These are phyloP conservation scores for Enteromius afrohamiltoni DNA, from an alignment of 2,797 vertebrate genomes.

Conservation along the genomic window DNA sequence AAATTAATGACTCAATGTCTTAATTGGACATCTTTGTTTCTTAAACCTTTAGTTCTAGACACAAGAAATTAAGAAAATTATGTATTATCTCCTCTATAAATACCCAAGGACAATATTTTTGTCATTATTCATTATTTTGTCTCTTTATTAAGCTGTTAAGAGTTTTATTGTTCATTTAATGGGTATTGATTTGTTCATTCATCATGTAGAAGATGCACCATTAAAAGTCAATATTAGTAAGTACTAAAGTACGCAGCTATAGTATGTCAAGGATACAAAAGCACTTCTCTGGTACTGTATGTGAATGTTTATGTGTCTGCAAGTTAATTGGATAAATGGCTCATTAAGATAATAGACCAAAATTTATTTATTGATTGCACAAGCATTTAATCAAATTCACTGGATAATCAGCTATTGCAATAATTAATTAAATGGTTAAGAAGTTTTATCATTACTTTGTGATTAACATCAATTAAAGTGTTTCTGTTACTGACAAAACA, in stretches of 20 bases:
- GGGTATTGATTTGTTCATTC: background rate
- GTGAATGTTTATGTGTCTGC: background rate
- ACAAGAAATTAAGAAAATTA: background rate
- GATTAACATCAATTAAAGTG: background rate
- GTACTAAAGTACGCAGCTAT: background rate
- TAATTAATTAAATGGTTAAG: background rate
- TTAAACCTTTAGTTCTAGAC: background rate
- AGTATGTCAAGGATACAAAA: background rate
- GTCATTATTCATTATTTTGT: background rate
- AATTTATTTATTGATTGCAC: background rate
- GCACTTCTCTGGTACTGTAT: background rate
- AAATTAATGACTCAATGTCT: background rate
- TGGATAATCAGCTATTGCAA: background rate
- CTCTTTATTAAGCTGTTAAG: background rate
- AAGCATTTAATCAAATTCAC: background rate
- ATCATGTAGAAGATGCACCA: background rate
- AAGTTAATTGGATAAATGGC: background rate
- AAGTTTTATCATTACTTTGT: background rate
- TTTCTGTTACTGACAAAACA: background rate
- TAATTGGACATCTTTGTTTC: background rate
- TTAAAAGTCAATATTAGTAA: background rate
- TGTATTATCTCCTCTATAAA: background rate
- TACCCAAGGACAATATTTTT: background rate
- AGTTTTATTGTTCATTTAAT: conserved; percentile 6
- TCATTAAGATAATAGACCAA: background rate